Base-by-base conservation (phyloP, 2,888 invertebrate species). In the Nymphalis urticae region DNA sequence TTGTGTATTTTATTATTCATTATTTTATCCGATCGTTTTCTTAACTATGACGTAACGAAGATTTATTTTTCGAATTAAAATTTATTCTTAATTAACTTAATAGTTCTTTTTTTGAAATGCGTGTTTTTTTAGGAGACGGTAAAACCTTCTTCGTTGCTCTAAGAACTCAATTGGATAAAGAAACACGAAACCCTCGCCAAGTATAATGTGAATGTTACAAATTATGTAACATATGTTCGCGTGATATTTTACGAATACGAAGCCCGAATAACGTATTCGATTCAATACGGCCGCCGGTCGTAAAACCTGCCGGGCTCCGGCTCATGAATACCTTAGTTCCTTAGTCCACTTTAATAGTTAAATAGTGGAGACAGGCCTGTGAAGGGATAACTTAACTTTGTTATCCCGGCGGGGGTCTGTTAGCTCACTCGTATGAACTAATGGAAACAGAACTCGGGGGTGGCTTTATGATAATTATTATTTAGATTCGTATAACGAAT, bases 301-400 rank as follows among this genome's bases (percentile, higher is more conserved):
- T 90, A 90, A 91, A 90, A 86, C 85, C 82, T 81, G 84, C 83
- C 83, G 82, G 80, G 84, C 84, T 86, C 86, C 79, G 82, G 85
- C 85, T 88, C 91, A 91, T 92, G 91, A 91, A 91, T 91, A 90
- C 85, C 87, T 89, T 88, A 92, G 86, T 82, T 71, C 73, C 74
- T 75, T 73, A 82, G 84, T 81, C 83, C 82, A 80, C 82, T 86
- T 91, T 87, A 90, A 90, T 90, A 89, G 86, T 90, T 90, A 90
- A 90, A 89, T 84, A 89, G 87, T 80, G 74, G 77, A 81, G 80
- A 79, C 80, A 78, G 80, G 65, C 51, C 27, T 48, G 68, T 79
- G 82, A 81, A 80, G 74, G 82, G 81, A 68, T 68, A 70, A 79
- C 63, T 71, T 71, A 81, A 80, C 78, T 81, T 73, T 69, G 75